Conservation (phyloP, 2,797 vertebrate species). For the Gouania willdenowi region DNA sequence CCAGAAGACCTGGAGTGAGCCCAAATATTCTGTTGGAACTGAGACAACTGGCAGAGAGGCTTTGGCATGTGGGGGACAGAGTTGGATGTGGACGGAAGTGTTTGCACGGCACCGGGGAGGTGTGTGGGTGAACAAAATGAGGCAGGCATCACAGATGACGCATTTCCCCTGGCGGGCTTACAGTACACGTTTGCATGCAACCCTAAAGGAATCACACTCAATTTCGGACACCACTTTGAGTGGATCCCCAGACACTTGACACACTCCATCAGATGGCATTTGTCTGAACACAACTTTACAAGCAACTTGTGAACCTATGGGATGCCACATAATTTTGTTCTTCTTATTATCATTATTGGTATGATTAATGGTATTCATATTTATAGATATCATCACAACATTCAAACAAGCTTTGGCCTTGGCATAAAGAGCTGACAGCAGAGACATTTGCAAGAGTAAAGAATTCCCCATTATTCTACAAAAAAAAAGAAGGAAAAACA, state of each 20-base stretch:
- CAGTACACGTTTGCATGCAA: slow-evolving; percentile 49
- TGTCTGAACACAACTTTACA: slow-evolving; percentile 57
- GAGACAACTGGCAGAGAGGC: slow-evolving; percentile 65
- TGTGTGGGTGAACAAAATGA: neutral
- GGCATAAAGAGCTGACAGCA: slow-evolving; percentile 63
- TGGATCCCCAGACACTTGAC: slow-evolving; percentile 42
- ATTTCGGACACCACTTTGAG: slow-evolving; percentile 41
- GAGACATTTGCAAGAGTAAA: slow-evolving; percentile 70
- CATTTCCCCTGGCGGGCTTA: slow-evolving; percentile 52
- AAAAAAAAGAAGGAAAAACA: slow-evolving; percentile 10
- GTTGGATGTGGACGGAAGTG: slow-evolving; percentile 46
- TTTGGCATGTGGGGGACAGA: slow-evolving; percentile 45
- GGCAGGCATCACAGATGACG: slow-evolving; percentile 41
- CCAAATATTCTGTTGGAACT: slow-evolving; percentile 51
- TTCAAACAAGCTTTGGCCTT: slow-evolving; percentile 74
- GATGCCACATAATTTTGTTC: slow-evolving; percentile 54
- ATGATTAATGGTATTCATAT: slow-evolving; percentile 45
- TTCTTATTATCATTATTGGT: slow-evolving; percentile 27
- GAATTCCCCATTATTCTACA: slow-evolving; percentile 62
- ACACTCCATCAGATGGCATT: slow-evolving; percentile 50
- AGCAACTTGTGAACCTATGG: slow-evolving; percentile 61
- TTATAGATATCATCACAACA: slow-evolving; percentile 69
- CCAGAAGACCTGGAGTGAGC: slow-evolving; percentile 2
- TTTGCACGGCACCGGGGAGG: slow-evolving; percentile 39
- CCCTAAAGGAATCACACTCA: slow-evolving; percentile 46